Conservation (phyloP, 2,888 invertebrate species). For the Coleophora deauratella region DNA sequence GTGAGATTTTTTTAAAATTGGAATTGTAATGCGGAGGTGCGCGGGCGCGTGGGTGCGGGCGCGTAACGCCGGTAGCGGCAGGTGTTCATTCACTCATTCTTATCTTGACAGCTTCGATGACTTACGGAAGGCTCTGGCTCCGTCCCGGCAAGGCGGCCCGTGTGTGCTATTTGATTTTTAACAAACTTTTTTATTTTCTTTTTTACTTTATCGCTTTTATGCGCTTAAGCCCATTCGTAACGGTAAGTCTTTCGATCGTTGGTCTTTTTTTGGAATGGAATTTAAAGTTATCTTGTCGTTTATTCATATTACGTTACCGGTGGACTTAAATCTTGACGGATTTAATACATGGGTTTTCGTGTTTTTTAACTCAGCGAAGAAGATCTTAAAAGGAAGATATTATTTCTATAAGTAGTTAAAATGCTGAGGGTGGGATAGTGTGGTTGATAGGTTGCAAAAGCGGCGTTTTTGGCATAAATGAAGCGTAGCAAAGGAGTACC, state of each 20-base stretch:
- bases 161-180: conserved; percentile 62
- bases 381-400: neutral
- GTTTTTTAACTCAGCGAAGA: conserved; percentile 15
- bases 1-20: conserved; percentile 31
- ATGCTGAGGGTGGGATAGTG: neutral
- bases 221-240: conserved; percentile 65
- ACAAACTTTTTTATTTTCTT: conserved; percentile 46
- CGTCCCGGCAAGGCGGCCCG: conserved; percentile 28
- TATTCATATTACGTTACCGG: conserved; percentile 31
- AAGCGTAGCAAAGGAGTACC: conserved; percentile 25
- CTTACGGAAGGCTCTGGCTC: conserved; percentile 52
- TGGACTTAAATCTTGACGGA: conserved; percentile 48
- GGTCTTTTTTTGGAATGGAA: conserved; percentile 49
- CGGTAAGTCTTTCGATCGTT: conserved; percentile 60
- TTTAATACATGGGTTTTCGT: conserved; percentile 29
- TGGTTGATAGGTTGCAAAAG: conserved; percentile 12
- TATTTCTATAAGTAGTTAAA: neutral
- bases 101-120: conserved; percentile 73
- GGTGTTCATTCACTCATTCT: conserved; percentile 71
- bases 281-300: conserved; percentile 51
- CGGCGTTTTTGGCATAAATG: conserved; percentile 29
- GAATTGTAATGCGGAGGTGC: conserved; percentile 33
- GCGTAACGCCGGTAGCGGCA: conserved; percentile 71
- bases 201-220: conserved; percentile 35
- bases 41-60: conserved; percentile 53